Evolutionary conservation across 2,888 invertebrate genomes (phyloP).

Genomic region (Microctonus hyperodae): DNA sequence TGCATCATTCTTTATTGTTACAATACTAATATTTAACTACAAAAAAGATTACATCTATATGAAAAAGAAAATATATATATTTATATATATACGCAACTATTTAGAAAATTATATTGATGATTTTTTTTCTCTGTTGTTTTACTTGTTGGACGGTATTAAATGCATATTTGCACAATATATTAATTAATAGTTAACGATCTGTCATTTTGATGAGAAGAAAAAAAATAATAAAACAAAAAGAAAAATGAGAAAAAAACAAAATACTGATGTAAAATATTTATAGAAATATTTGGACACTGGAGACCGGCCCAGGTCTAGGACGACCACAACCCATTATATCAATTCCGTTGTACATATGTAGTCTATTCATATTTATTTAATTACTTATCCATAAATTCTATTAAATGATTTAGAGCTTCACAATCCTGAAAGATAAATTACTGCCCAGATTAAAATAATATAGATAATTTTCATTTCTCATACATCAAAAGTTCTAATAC

Average conservation of each 20-base stretch:
- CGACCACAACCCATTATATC: slow-evolving; percentile 1
- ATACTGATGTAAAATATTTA: slow-evolving; percentile 58
- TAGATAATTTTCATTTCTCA: slow-evolving; percentile 30
- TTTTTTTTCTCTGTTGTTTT: too few relatives aligned
- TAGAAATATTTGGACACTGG: slow-evolving; percentile 45
- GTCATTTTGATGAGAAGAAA: slow-evolving; percentile 56
- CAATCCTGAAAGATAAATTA: slow-evolving; percentile 41
- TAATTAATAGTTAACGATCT: slow-evolving; percentile 26
- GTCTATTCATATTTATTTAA: background rate
- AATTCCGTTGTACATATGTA: slow-evolving; percentile 8
- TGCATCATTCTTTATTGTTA: slow-evolving; percentile 8
- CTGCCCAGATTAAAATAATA: slow-evolving; percentile 36
- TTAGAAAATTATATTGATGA: background rate
- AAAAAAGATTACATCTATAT: background rate
- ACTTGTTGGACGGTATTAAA: slow-evolving; percentile 60
- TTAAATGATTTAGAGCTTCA: slow-evolving; percentile 29
- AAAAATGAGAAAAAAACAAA: slow-evolving; percentile 37
- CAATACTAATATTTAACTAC: background rate
- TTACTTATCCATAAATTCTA: background rate
- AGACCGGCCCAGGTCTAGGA: slow-evolving; percentile 52
- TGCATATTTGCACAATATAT: slow-evolving; percentile 60
- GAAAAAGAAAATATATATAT: slow-evolving; percentile 10
- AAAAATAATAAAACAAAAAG: slow-evolving; percentile 37
- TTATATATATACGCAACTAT: slow-evolving; percentile 6
- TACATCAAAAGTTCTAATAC: too few relatives aligned